Evolutionary conservation across 2,888 invertebrate genomes (phyloP).

Genomic region (Amblyjoppa proteus): DNA sequence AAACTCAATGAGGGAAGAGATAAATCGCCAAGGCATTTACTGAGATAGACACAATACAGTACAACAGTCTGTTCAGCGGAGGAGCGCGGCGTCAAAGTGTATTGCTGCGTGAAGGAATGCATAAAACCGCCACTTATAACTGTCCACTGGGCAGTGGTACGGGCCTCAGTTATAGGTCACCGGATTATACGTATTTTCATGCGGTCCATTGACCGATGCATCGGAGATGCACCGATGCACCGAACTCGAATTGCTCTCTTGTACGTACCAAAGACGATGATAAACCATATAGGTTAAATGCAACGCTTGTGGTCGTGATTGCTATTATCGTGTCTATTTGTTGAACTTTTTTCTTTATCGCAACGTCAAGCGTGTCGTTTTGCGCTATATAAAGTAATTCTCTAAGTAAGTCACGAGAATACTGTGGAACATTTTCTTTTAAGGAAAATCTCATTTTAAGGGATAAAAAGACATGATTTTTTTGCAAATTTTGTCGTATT

Average conservation of each 20-base stretch:
- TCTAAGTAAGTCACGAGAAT: not conserved
- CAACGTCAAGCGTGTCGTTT: not conserved
- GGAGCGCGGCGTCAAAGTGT: slow-evolving; percentile 39
- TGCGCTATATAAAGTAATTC: not conserved
- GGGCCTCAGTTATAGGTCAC: slow-evolving; percentile 65
- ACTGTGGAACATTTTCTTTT: not conserved
- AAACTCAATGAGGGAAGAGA: slow-evolving; percentile 3
- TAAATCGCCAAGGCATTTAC: slow-evolving; percentile 12
- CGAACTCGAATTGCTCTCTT: slow-evolving; percentile 21
- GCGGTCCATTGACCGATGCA: slow-evolving; percentile 36
- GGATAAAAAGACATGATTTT: not conserved
- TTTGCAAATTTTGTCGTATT: not conserved
- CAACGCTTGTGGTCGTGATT: not conserved
- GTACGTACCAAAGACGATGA: slow-evolving; percentile 6
- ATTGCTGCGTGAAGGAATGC: slow-evolving; percentile 68
- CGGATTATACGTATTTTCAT: slow-evolving; percentile 62
- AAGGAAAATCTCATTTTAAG: not conserved
- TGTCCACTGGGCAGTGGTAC: slow-evolving; percentile 65
- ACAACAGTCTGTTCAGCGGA: not conserved
- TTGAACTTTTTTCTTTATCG: not conserved
- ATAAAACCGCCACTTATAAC: slow-evolving; percentile 68
- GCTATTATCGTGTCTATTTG: not conserved
- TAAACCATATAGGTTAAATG: not conserved
- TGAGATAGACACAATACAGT: not conserved
- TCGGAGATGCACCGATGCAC: slow-evolving; percentile 47